Percentiles rank a stretch among this genome's conserved stretches.
Evolutionary conservation across 2,113 vertebrate genomes (phyloP).

Genomic region (Lepus europaeus): DNA sequence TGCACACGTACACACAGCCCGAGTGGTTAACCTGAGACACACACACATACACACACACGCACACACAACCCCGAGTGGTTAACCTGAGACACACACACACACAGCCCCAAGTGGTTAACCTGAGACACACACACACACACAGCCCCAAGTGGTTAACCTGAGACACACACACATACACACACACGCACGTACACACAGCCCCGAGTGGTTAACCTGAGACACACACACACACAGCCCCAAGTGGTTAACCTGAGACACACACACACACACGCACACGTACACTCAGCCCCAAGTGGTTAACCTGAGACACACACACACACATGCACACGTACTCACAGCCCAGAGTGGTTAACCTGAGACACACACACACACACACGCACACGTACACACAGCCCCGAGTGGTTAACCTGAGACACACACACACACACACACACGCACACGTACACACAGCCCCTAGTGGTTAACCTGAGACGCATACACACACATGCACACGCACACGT

Average conservation of each 20-base stretch:
- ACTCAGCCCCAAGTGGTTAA: not conserved
- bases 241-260: slow-evolving; percentile 38
- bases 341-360: no score
- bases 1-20: not conserved
- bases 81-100: no score
- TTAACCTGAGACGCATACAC: not conserved
- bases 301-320: not conserved
- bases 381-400: slow-evolving; percentile 20
- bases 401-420: slow-evolving; percentile 46
- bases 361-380: not conserved
- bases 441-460: not conserved
- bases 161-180: not conserved
- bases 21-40: not conserved
- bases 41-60: not conserved
- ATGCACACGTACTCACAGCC: not conserved
- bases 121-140: not conserved
- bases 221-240: not conserved
- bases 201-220: no score
- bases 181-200: not conserved
- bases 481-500: not conserved
- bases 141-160: not conserved
- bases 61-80: not conserved
- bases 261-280: no score
- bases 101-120: slow-evolving; percentile 53
- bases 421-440: not conserved